A percentile compares a stretch with the other conserved stretches of the same genome.
Evolutionary conservation across 2,113 vertebrate species (phyloP).

Genomic region (Turnix velox): DNA sequence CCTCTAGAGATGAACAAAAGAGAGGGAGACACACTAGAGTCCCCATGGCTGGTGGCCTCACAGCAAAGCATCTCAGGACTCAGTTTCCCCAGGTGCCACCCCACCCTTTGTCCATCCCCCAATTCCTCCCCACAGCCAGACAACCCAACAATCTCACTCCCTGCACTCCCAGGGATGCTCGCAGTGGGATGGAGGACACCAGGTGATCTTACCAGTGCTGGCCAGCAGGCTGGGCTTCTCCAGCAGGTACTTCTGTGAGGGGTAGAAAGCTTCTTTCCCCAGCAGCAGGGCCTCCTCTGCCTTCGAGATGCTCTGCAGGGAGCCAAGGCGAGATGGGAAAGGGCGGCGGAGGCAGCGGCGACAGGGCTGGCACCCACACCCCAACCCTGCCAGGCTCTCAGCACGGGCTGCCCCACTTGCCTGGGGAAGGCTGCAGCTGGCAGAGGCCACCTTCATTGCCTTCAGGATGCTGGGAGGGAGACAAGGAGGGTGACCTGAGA

Average conservation of each 20-base stretch:
- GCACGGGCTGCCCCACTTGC: conserved; percentile 57
- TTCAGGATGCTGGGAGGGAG: conserved; percentile 85
- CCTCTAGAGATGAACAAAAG: conserved; percentile 75
- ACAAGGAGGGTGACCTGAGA: neutral
- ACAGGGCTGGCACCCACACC: neutral
- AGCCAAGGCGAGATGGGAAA: conserved; percentile 17
- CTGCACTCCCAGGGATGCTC: neutral
- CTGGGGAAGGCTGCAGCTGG: conserved; percentile 85
- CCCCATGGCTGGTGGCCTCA: fast-evolving
- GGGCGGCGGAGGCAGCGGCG: neutral
- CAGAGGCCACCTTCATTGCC: conserved; percentile 90
- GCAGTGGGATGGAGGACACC: fast-evolving
- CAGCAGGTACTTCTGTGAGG: conserved; percentile 85
- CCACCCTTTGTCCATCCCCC: neutral
- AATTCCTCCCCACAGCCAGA: neutral
- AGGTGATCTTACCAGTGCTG: conserved; percentile 76
- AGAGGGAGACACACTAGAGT: conserved; percentile 17
- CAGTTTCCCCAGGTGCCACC: neutral
- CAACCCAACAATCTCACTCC: too few relatives aligned
- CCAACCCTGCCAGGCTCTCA: neutral
- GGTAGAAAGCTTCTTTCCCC: conserved; percentile 88
- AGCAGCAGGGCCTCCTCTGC: conserved; percentile 81
- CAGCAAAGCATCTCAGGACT: neutral
- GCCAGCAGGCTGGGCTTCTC: conserved; percentile 81
- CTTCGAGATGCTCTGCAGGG: conserved; percentile 80